Evolutionary conservation across 2,113 vertebrate genomes (phyloP), one percentile per base, ranked within the genome.

Genomic region (Cephalophus harveyi): DNA sequence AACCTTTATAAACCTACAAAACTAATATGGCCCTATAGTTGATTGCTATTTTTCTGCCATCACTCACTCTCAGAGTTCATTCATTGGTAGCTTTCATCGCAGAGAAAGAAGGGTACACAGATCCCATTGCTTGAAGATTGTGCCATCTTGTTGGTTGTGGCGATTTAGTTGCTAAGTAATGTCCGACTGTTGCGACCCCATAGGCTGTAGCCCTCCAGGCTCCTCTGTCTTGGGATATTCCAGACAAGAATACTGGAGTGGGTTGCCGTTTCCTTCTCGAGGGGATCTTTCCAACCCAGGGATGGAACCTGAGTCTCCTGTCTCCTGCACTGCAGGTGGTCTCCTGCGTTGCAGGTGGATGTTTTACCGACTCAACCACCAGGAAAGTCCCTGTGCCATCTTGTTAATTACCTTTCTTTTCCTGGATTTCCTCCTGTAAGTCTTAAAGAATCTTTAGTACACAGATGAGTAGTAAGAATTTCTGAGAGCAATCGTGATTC

Each of bases 1-100:
- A 64, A 96, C 12, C 54, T 90, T 40, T 89, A 40, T 62, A 82
- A 97, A 92, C 36, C n/a, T 62, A 30, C 48, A 83, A 92, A 92
- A 33, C n/a, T 54, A 57, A 33, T n/a, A 87, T 62, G 43, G 28
- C 3, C 28, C 46, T 60, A 15, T 2, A 74, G 27, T 59, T 74
- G 25, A 79, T 96, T 59, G 12, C 57, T 82, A 2, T 79, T 93
- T 87, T 93, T 86, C 76, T 97, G 30, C 40, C 19, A 36, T 92
- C 13, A 78, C 8, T 60, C 11, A 28, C 16, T 76, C 1, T 57
- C 40, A 79, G 30, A 96, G 23, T 87, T 91, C 54, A 71, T 1
- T 93, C 30, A 33, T 19, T 59, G 59, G 55, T 64, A 57, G 5
- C 6, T 83, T 91, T 88, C 48, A 36, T 87, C 23, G 2, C 16